Evolutionary conservation across 1,140 invertebrate genomes (phyloP).

Genomic region (Macrocentrus cingulum): DNA sequence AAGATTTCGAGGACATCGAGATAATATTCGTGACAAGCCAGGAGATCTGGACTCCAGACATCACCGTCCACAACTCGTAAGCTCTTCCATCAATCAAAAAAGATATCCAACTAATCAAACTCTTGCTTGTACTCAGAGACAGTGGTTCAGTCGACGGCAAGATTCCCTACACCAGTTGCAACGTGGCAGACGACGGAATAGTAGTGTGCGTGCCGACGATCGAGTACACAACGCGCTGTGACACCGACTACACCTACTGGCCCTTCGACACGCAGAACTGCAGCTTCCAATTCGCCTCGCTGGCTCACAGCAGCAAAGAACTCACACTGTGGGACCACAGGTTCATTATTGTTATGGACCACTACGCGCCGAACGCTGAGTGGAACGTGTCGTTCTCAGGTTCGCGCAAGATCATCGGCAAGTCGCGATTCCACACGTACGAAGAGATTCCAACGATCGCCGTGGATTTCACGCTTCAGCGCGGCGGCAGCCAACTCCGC

Average conservation of each 20-base stretch:
- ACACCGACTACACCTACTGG: slow-evolving; percentile 44
- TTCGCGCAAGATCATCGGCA: slow-evolving; percentile 43
- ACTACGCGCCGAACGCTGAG: slow-evolving; percentile 44
- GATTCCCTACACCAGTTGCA: slow-evolving; percentile 32
- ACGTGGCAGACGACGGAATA: slow-evolving; percentile 23
- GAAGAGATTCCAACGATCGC: slow-evolving; percentile 47
- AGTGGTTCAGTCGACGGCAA: slow-evolving; percentile 14
- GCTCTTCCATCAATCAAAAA: slow-evolving; percentile 7
- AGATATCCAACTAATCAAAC: slow-evolving; percentile 8
- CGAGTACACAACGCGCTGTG: slow-evolving; percentile 32
- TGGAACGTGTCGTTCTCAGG: slow-evolving; percentile 50
- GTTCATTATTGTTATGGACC: slow-evolving; percentile 27
- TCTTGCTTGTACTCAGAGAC: slow-evolving; percentile 30
- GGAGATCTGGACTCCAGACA: slow-evolving; percentile 56
- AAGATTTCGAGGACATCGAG: slow-evolving; percentile 40
- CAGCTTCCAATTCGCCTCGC: slow-evolving; percentile 44
- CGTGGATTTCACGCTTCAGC: slow-evolving; percentile 49
- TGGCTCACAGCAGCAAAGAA: slow-evolving; percentile 63
- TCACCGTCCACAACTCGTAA: slow-evolving; percentile 48
- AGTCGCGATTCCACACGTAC: slow-evolving; percentile 36
- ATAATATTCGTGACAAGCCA: slow-evolving; percentile 36
- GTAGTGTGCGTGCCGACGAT: slow-evolving; percentile 36
- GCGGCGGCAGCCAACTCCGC: slow-evolving; percentile 29
- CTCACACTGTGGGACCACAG: slow-evolving; percentile 46
- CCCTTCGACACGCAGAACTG: slow-evolving; percentile 51